phyloP scores from a whole-genome alignment of 1,140 invertebrate species.

The Drosophila leontia region DNA sequence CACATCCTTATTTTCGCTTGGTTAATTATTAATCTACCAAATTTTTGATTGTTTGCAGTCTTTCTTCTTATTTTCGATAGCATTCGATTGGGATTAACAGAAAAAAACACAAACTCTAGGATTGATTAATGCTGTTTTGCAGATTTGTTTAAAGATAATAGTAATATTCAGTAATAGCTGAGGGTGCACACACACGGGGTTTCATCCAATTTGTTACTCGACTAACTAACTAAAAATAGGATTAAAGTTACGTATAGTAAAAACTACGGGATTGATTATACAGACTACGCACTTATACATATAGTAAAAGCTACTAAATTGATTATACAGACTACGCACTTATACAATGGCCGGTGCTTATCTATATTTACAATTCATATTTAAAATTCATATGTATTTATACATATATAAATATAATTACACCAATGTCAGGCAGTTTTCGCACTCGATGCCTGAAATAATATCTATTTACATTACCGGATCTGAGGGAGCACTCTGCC shows the following conservation, averaged over 20 bases:
- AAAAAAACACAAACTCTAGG: conserved; percentile 17
- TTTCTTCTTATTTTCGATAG: conserved; percentile 25
- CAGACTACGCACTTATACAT: conserved; percentile 36
- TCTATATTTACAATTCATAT: conserved; percentile 52
- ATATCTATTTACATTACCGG: conserved; percentile 35
- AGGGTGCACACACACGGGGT: conserved; percentile 20
- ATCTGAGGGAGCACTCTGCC: conserved; percentile 21
- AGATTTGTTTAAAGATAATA: conserved; percentile 25
- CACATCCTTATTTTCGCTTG: conserved; percentile 17
- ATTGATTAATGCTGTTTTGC: conserved; percentile 37
- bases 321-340: conserved; percentile 43
- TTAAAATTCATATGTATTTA: conserved; percentile 4
- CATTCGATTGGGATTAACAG: conserved; percentile 32
- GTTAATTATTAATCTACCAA: conserved; percentile 9
- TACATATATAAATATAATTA: conserved; percentile 9
- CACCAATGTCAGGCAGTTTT: conserved; percentile 7
- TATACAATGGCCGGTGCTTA: conserved; percentile 55
- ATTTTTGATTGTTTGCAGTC: conserved; percentile 48
- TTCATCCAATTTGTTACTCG: conserved; percentile 50
- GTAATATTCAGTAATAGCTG: conserved; percentile 43
- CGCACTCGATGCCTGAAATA: conserved; percentile 40
- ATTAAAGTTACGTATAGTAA: conserved; percentile 19
- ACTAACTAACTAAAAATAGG: conserved; percentile 47
- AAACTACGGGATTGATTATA: conserved; percentile 12
- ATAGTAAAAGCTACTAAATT: not conserved